phyloP scores from a whole-genome alignment of 1,140 invertebrate species.

The Cotesia chilonis region DNA sequence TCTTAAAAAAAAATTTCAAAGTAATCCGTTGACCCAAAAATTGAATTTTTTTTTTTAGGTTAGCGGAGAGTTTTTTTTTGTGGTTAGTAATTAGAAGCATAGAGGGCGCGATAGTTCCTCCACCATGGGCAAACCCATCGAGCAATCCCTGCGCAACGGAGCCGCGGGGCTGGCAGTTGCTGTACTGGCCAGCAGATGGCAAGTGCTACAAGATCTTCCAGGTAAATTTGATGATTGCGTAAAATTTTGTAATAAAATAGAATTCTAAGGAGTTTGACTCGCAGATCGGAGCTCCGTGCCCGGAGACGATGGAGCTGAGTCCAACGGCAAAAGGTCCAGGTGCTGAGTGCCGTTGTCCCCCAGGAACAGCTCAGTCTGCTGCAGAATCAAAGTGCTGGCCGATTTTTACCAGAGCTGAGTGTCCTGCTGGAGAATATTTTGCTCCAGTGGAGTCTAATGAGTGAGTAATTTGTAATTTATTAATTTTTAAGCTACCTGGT shows the following conservation, averaged over 20 bases:
- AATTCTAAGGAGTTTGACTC: constrained; percentile 33
- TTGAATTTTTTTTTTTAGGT: constrained; percentile 43
- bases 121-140: constrained; percentile 82
- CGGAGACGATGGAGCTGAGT: constrained; percentile 82
- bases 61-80: constrained; percentile 45
- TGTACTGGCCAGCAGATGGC: constrained; percentile 83
- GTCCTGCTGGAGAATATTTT: constrained; percentile 75
- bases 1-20: too few relatives aligned
- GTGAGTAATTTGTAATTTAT: constrained; percentile 40
- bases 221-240: constrained; percentile 59
- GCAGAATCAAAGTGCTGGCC: constrained; percentile 72
- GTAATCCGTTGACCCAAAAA: too few relatives aligned
- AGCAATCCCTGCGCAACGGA: constrained; percentile 82
- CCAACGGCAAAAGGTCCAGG: constrained; percentile 69
- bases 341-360: constrained; percentile 81
- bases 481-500: background rate
- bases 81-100: constrained; percentile 43
- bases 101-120: constrained; percentile 74
- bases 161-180: constrained; percentile 82
- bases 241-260: background rate
- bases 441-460: constrained; percentile 67
- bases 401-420: constrained; percentile 77
- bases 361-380: constrained; percentile 73
- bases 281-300: constrained; percentile 79
- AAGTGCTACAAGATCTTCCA: constrained; percentile 87